These are phyloP conservation scores for Subacronicta megacephala DNA, from an alignment of 2,888 invertebrate species.

Conservation along the genomic window DNA sequence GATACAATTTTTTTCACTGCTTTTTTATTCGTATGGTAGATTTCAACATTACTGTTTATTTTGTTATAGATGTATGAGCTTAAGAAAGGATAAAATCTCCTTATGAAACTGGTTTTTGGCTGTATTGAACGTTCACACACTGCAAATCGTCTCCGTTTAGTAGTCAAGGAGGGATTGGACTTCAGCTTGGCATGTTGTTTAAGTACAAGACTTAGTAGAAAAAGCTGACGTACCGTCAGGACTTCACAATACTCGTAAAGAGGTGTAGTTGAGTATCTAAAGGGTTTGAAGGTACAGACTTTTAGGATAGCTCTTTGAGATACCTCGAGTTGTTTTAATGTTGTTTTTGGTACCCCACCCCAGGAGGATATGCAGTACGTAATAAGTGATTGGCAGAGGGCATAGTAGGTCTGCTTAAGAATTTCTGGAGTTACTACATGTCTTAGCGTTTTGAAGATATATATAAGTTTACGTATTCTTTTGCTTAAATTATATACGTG, in stretches of 20 bases:
- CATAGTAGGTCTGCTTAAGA: not conserved
- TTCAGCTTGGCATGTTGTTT: not conserved
- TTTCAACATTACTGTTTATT: not conserved
- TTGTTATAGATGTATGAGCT: not conserved
- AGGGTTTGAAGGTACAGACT: constrained; percentile 7
- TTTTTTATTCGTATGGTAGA: not conserved
- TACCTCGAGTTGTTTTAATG: constrained; percentile 1
- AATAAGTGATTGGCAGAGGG: no score
- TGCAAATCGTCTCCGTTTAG: not conserved
- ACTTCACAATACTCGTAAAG: constrained; percentile 2
- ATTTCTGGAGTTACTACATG: not conserved
- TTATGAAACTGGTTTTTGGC: not conserved
- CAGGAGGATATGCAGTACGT: not conserved
- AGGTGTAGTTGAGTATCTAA: not conserved
- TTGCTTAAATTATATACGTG: not conserved
- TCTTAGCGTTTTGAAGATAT: not conserved
- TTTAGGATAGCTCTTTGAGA: constrained; percentile 2
- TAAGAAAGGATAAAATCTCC: not conserved
- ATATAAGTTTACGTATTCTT: not conserved
- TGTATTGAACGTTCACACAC: not conserved
- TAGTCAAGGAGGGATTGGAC: no score
- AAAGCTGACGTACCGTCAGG: not conserved
- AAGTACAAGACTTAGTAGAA: not conserved
- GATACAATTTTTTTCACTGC: not conserved
- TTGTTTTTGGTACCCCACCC: constrained; percentile 9